Conservation (phyloP, 92 coral and sea anemone species). For the Actinernus sp. region DNA sequence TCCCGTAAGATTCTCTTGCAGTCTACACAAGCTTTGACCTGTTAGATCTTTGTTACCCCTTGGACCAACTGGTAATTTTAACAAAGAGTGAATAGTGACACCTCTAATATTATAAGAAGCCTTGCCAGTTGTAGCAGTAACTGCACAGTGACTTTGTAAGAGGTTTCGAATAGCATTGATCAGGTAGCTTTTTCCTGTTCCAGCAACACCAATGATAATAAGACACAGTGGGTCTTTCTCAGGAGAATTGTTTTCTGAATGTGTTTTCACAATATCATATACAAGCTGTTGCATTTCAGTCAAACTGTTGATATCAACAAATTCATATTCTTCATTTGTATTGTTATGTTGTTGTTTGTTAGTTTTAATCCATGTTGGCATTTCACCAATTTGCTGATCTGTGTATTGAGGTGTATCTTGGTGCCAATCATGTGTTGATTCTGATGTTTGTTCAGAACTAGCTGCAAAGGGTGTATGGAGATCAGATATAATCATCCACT, state of each 20-base stretch:
- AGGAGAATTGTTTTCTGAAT: slow-evolving; percentile 31
- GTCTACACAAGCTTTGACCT: slow-evolving; percentile 32
- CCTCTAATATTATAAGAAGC: slow-evolving; percentile 37
- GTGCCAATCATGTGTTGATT: slow-evolving; percentile 36
- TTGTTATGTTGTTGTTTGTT: slow-evolving; percentile 11
- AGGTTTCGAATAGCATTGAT: slow-evolving; percentile 38
- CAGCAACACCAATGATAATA: slow-evolving; percentile 32
- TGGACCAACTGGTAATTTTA: slow-evolving; percentile 69
- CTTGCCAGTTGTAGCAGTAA: slow-evolving; percentile 39
- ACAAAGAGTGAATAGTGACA: slow-evolving; percentile 45
- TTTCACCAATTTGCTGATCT: slow-evolving; percentile 59
- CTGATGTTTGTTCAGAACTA: neutral
- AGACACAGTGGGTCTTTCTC: slow-evolving; percentile 45
- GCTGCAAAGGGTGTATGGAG: slow-evolving; percentile 40
- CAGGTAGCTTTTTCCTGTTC: slow-evolving; percentile 41
- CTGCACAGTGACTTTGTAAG: slow-evolving; percentile 19
- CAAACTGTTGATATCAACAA: slow-evolving; percentile 31
- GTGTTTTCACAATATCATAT: slow-evolving; percentile 43
- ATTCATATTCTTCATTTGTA: slow-evolving; percentile 1
- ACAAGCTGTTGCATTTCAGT: slow-evolving; percentile 56
- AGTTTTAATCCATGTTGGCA: slow-evolving; percentile 49
- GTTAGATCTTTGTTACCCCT: slow-evolving; percentile 38
- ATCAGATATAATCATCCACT: slow-evolving; percentile 61
- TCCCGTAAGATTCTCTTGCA: slow-evolving; percentile 38
- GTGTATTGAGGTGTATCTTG: slow-evolving; percentile 36